Evolutionary conservation across 53 echinoderm and acorn worm genomes (phyloP).

Genomic region (Antedon mediterranea): DNA sequence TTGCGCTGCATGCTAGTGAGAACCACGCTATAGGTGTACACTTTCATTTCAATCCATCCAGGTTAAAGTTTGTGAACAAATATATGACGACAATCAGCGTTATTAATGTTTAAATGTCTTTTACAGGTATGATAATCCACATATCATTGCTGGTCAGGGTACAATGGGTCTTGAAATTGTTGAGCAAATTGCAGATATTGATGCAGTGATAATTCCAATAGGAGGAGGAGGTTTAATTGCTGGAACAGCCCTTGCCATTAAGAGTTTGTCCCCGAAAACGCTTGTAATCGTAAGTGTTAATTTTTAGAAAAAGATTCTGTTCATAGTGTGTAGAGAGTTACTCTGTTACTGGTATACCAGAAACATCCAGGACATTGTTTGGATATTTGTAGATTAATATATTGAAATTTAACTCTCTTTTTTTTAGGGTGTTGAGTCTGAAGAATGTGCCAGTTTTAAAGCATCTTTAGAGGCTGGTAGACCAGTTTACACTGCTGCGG

Average conservation of each 20-base stretch:
- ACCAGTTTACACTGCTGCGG: slow-evolving; percentile 63
- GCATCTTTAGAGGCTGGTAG: slow-evolving; percentile 73
- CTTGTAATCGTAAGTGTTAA: slow-evolving; percentile 70
- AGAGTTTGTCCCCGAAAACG: slow-evolving; percentile 67
- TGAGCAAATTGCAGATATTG: slow-evolving; percentile 90
- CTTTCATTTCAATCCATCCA: too few relatives aligned
- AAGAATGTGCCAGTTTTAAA: slow-evolving; percentile 63
- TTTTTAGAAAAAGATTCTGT: not conserved
- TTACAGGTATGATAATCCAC: slow-evolving; percentile 82
- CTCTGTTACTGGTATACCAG: too few relatives aligned
- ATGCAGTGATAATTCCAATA: slow-evolving; percentile 80
- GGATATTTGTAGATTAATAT: too few relatives aligned
- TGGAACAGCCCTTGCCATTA: slow-evolving; percentile 80
- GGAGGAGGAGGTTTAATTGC: slow-evolving; percentile 95
- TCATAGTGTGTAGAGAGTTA: too few relatives aligned
- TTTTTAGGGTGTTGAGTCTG: slow-evolving; percentile 74
- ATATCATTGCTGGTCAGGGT: slow-evolving; percentile 92
- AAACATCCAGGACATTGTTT: too few relatives aligned
- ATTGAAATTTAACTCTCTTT: too few relatives aligned
- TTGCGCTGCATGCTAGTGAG: too few relatives aligned
- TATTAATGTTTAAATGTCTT: too few relatives aligned
- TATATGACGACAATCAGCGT: too few relatives aligned
- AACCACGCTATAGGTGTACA: too few relatives aligned
- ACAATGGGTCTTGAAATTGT: slow-evolving; percentile 93
- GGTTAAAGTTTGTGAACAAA: too few relatives aligned